phyloP scores from a whole-genome alignment of 1,140 invertebrate genomes.

The Nephila pilipes region DNA sequence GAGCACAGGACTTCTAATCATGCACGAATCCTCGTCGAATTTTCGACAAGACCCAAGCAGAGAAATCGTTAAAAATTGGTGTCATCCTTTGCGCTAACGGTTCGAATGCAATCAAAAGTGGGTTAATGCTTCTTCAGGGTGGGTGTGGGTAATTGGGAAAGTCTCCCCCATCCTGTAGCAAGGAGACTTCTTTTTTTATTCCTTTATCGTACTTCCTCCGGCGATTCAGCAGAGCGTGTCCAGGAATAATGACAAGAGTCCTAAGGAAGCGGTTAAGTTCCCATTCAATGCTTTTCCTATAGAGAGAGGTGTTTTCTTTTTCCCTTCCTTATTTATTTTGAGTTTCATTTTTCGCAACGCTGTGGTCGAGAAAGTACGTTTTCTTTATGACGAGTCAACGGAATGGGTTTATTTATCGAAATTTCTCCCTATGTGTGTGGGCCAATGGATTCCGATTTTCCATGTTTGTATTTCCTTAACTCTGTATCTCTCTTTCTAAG shows the following conservation, averaged over 20 bases:
- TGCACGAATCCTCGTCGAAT: not conserved
- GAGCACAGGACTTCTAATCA: not conserved
- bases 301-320: conserved; percentile 22
- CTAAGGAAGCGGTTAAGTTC: conserved; percentile 63
- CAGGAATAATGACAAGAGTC: conserved; percentile 58
- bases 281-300: conserved; percentile 63
- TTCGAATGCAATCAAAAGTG: conserved; percentile 63
- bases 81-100: conserved; percentile 58
- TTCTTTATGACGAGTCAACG: conserved; percentile 19
- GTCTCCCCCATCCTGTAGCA: not conserved
- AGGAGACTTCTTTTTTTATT: not conserved
- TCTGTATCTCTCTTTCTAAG: not conserved
- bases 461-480: not conserved
- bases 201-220: not conserved
- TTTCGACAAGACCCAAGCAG: conserved; percentile 12
- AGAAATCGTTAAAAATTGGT: conserved; percentile 63
- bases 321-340: conserved; percentile 15
- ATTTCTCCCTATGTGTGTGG: not conserved
- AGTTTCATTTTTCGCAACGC: conserved; percentile 1
- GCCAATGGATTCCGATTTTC: not conserved
- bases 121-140: conserved; percentile 12
- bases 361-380: not conserved
- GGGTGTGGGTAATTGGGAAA: conserved; percentile 30
- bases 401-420: conserved; percentile 21
- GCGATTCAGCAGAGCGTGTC: conserved; percentile 60